Percentiles rank a stretch among this genome's conserved stretches.
Evolutionary conservation across 2,113 vertebrate species (phyloP).

Genomic region (Pampusana beccarii): DNA sequence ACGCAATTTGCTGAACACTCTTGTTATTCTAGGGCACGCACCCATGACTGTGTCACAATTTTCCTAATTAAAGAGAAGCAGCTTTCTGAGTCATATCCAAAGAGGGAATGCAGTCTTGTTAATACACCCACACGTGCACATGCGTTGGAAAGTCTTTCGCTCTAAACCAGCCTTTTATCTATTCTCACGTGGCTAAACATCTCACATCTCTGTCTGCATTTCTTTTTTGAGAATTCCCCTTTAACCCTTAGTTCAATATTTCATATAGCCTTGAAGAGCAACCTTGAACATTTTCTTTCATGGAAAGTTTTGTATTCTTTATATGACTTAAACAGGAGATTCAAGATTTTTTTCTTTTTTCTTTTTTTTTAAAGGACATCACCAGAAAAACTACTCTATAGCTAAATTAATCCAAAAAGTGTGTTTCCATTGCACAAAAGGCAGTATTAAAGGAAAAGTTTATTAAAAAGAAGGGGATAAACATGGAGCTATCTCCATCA

Average conservation of each 20-base stretch:
- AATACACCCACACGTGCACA: background rate
- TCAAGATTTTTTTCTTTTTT: background rate
- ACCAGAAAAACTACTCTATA: background rate
- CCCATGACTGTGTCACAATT: conserved; percentile 10
- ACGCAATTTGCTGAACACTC: background rate
- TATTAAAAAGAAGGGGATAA: background rate
- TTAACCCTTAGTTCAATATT: background rate
- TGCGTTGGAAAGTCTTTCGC: background rate
- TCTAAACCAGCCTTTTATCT: background rate
- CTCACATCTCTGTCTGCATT: background rate
- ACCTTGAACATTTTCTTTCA: background rate
- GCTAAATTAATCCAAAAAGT: background rate
- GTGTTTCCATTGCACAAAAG: background rate
- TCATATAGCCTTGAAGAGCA: background rate
- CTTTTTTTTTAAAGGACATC: background rate
- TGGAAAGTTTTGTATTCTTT: background rate
- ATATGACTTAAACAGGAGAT: background rate
- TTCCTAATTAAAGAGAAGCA: conserved; percentile 38
- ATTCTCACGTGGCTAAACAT: background rate
- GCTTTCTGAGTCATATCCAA: background rate
- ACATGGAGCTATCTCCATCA: background rate
- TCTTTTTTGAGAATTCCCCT: background rate
- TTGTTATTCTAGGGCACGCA: background rate
- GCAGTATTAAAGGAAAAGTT: background rate
- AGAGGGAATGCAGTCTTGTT: background rate